Percentiles rank a stretch among this genome's conserved stretches.
Conservation (phyloP, 2,113 vertebrate genomes). For the Hydrochoerus hydrochaeris region DNA sequence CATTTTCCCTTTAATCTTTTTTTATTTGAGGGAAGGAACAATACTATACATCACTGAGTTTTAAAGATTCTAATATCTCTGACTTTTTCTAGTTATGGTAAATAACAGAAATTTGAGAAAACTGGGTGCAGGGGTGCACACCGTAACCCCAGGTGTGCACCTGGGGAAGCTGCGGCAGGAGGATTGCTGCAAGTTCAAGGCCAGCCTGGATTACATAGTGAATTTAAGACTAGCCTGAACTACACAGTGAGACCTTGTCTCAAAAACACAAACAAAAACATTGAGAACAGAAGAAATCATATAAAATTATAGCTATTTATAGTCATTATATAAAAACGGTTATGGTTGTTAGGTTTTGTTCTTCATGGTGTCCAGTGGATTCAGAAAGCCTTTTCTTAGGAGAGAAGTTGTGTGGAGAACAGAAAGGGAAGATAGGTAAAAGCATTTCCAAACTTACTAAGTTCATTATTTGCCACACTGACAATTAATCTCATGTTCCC, state of each 20-base stretch:
- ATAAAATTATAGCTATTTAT: neutral
- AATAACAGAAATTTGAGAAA: neutral
- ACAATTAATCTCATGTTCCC: neutral
- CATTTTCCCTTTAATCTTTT: slow-evolving; percentile 42
- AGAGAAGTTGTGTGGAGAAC: neutral
- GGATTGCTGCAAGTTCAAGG: neutral
- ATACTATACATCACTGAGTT: neutral
- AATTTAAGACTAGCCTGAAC: neutral
- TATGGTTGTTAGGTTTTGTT: neutral
- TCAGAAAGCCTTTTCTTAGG: slow-evolving; percentile 31
- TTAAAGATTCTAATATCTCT: slow-evolving; percentile 34
- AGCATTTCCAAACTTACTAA: neutral
- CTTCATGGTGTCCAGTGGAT: neutral
- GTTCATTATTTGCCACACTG: neutral
- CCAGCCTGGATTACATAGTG: neutral
- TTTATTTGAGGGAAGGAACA: slow-evolving; percentile 14
- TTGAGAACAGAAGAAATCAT: neutral
- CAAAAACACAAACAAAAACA: neutral
- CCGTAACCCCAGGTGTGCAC: neutral
- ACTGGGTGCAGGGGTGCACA: neutral
- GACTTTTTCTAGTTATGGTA: slow-evolving; percentile 20
- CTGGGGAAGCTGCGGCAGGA: neutral
- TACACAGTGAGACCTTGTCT: neutral
- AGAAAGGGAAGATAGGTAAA: neutral
- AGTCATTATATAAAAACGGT: neutral